Evolutionary conservation across 2,113 vertebrate species (phyloP).

Genomic region (Cynoglossus semilaevis): DNA sequence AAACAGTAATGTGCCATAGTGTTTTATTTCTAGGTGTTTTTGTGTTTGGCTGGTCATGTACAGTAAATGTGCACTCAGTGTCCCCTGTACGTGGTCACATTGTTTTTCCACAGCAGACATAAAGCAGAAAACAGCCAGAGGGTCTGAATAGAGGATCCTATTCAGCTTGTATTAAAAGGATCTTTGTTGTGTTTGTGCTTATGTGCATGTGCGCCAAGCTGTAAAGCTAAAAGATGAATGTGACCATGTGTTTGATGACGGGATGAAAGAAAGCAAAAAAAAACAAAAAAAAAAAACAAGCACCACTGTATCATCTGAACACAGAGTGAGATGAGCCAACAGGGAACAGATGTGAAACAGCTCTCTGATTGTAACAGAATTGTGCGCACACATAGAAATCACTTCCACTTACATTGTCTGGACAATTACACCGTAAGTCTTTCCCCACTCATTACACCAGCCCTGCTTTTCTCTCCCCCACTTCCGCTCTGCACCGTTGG

Average conservation of each 20-base stretch:
- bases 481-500: slow-evolving; percentile 46
- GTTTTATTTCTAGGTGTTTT: slow-evolving; percentile 7
- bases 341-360: slow-evolving; percentile 2
- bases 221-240: slow-evolving; percentile 50
- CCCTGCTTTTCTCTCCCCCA: slow-evolving; percentile 24
- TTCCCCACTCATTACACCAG: slow-evolving; percentile 21
- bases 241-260: slow-evolving; percentile 61
- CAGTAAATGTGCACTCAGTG: slow-evolving; percentile 46
- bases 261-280: slow-evolving; percentile 60
- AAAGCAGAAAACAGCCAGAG: slow-evolving; percentile 48
- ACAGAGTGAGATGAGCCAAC: slow-evolving; percentile 28
- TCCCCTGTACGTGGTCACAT: slow-evolving; percentile 8
- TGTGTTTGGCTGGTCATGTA: slow-evolving; percentile 20
- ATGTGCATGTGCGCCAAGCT: slow-evolving; percentile 7
- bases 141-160: slow-evolving; percentile 33
- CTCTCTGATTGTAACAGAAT: neutral
- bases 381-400: neutral
- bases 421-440: neutral
- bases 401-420: neutral
- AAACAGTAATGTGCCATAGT: slow-evolving; percentile 1
- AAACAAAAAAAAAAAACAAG: neutral
- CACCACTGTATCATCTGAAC: slow-evolving; percentile 24
- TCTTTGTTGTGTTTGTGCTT: slow-evolving; percentile 33
- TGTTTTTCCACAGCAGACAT: slow-evolving; percentile 30
- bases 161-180: slow-evolving; percentile 41